Evolutionary conservation across 1,140 invertebrate species (phyloP).

Genomic region (Penaeus japonicus): DNA sequence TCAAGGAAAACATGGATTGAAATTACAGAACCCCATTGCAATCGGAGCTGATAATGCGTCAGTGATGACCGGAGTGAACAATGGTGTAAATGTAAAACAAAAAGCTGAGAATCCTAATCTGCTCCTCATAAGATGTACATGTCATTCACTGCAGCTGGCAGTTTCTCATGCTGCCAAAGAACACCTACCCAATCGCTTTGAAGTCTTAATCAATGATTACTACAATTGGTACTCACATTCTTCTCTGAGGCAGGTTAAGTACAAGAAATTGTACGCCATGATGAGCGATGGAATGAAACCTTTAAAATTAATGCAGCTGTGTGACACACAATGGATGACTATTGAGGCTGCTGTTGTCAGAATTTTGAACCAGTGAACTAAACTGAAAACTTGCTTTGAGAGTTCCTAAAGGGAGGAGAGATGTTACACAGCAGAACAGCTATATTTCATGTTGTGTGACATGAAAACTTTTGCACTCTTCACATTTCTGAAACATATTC

Average conservation of each 20-base stretch:
- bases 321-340: conserved; percentile 23
- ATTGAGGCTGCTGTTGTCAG: background rate
- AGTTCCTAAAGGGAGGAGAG: background rate
- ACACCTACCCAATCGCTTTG: conserved; percentile 1
- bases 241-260: background rate
- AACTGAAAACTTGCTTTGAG: background rate
- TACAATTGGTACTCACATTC: conserved; percentile 23
- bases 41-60: conserved; percentile 18
- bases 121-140: background rate
- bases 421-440: background rate
- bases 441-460: conserved; percentile 24
- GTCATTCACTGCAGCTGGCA: conserved; percentile 3
- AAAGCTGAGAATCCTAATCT: conserved; percentile 2
- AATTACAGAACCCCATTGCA: no score
- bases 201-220: background rate
- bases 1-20: background rate
- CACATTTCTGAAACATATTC: conserved; percentile 6
- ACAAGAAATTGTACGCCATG: conserved; percentile 7
- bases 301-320: conserved; percentile 6
- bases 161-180: conserved; percentile 11
- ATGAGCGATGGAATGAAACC: conserved; percentile 3
- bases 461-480: background rate
- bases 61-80: conserved; percentile 24
- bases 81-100: conserved; percentile 22
- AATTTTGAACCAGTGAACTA: background rate